Evolutionary conservation across 2,113 vertebrate species (phyloP).

Genomic region (Progne subis): DNA sequence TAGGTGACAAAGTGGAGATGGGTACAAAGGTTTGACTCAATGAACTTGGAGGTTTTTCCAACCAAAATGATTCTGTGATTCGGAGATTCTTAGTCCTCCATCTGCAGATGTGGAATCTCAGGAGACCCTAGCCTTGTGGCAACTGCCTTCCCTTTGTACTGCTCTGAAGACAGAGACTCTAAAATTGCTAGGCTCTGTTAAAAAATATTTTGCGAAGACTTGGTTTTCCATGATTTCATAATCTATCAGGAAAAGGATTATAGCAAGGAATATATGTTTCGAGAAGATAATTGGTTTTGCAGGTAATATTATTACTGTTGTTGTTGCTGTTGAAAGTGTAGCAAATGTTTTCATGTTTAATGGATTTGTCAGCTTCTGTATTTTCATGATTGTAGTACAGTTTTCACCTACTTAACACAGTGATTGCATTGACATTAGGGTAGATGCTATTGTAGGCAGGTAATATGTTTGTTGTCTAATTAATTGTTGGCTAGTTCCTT

Average conservation of each 20-base stretch:
- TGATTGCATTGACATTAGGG: neutral
- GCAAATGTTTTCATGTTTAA: neutral
- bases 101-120: neutral
- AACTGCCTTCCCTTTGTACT: neutral
- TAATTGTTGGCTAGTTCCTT: neutral
- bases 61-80: neutral
- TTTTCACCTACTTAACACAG: neutral
- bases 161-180: neutral
- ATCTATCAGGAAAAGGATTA: neutral
- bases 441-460: neutral
- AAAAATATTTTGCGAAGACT: neutral
- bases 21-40: neutral
- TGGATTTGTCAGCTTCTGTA: neutral
- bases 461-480: neutral
- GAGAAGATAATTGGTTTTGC: neutral
- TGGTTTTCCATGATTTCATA: neutral
- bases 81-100: neutral
- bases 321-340: neutral
- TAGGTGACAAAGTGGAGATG: neutral
- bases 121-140: neutral
- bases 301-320: neutral
- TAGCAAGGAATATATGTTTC: neutral
- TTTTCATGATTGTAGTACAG: neutral
- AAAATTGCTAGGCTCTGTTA: neutral
- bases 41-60: neutral